Conservation (phyloP, 1,140 invertebrate genomes). For the Condylostylus longicornis region DNA sequence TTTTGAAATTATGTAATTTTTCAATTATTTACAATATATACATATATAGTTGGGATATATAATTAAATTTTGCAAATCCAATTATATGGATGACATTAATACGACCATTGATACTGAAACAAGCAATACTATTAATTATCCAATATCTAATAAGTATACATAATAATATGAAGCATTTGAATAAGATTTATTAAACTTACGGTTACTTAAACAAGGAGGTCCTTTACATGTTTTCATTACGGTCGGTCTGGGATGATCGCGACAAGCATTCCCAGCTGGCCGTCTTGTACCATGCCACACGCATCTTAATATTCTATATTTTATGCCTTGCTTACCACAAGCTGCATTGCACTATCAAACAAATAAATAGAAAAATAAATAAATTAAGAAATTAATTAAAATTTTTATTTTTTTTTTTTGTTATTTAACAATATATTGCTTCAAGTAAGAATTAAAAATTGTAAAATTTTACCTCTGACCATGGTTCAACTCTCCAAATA, state of each 20-base stretch:
- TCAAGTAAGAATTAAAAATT: background rate
- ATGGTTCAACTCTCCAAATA: constrained; percentile 68
- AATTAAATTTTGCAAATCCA: too few relatives aligned
- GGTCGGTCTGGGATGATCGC: constrained; percentile 50
- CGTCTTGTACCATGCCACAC: constrained; percentile 72
- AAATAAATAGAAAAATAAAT: constrained; percentile 1
- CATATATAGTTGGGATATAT: background rate
- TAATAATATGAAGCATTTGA: too few relatives aligned
- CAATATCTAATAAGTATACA: too few relatives aligned
- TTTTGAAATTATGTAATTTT: too few relatives aligned
- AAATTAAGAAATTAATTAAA: constrained; percentile 1
- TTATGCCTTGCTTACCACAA: constrained; percentile 53
- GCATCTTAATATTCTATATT: constrained; percentile 71
- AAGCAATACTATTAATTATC: too few relatives aligned
- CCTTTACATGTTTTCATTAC: constrained; percentile 63
- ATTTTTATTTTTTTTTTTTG: background rate
- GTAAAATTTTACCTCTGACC: constrained; percentile 58
- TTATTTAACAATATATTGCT: too few relatives aligned
- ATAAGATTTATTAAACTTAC: constrained; percentile 16
- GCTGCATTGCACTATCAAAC: constrained; percentile 53
- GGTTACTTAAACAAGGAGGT: constrained; percentile 40
- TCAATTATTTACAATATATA: background rate
- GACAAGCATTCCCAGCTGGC: constrained; percentile 66
- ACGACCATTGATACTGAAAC: too few relatives aligned
- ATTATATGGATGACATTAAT: too few relatives aligned